Evolutionary conservation across 2,888 invertebrate genomes (phyloP), one percentile per base, ranked within the genome.

Genomic region (Dryobotodes eremita): DNA sequence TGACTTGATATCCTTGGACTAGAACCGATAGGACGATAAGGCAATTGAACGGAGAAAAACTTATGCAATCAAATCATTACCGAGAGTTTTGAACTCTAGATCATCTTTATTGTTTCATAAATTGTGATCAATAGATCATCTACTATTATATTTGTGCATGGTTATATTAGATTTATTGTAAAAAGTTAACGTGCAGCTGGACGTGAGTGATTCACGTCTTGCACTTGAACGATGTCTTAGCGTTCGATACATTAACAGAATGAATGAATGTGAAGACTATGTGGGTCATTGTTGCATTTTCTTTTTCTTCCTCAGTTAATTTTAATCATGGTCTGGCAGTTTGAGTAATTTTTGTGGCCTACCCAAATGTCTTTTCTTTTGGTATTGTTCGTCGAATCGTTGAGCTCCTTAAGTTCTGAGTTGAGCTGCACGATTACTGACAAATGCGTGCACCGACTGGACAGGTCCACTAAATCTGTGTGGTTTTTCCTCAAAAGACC

Each of bases 1-100:
- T 61, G 31, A 86, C 78, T 86, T 57, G 86, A 79, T 86, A 82
- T 82, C 88, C 89, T 89, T 89, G 87, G 85, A 75, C 83, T 86
- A 87, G 73, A 84, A 86, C 76, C 65, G 77, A 55, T 72, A 75
- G 76, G 79, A 71, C 55, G 42, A 66, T 77, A 74, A 79, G 50
- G 62, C 75, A 69, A 69, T 59, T 77, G 26, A 71, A 69, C 48
- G 61, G 26, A 77, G 36, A 50, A 64, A 50, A 64, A 11, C 13
- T 55, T 68, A 70, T 36, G 62, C 42, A 83, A 77, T n/a, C 42
- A 73, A 71, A 64, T 48, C 55, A 73, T 61, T 57, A 36, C 46
- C 26, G 17, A 71, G 15, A 50, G 3, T 57, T 50, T 75, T 55
- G 53, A 80, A 69, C 42, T 48, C 11, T 57, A n/a, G 20, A 55